Conservation (phyloP, 2,797 vertebrate species). For the Phalanger gymnotis region DNA sequence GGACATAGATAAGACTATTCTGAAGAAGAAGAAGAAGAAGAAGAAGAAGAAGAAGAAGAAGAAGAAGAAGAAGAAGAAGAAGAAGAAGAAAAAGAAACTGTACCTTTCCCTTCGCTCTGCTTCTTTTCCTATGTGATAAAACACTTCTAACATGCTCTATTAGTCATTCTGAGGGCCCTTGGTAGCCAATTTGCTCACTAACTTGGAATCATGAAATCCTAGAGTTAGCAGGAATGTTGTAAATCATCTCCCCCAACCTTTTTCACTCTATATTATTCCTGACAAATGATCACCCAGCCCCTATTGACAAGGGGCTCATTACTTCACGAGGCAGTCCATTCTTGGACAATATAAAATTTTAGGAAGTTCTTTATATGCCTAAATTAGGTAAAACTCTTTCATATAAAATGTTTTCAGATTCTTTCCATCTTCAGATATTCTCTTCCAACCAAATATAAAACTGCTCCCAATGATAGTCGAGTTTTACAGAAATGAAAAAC, state of each 20-base stretch:
- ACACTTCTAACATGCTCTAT: neutral
- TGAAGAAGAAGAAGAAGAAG: no score
- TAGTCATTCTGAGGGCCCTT: neutral
- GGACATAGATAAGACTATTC: neutral
- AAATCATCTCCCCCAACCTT: neutral
- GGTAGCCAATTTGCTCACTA: no score
- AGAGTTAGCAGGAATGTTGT: neutral
- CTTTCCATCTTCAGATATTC: neutral
- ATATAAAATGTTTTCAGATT: neutral
- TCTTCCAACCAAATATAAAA: neutral
- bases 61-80: no score
- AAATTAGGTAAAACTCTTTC: neutral
- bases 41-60: no score
- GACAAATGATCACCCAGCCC: neutral
- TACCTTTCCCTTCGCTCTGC: neutral
- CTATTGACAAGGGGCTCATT: neutral
- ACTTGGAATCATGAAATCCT: neutral
- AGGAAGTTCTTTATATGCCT: neutral
- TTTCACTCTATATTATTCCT: neutral
- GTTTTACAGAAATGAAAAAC: constrained; percentile 47
- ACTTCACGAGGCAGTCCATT: neutral
- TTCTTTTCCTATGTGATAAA: neutral
- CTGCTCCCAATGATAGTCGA: neutral
- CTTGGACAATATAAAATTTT: neutral
- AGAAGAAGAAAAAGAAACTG: neutral